Conservation (phyloP, 2,113 vertebrate genomes). For the Campylorhamphus procurvoides region DNA sequence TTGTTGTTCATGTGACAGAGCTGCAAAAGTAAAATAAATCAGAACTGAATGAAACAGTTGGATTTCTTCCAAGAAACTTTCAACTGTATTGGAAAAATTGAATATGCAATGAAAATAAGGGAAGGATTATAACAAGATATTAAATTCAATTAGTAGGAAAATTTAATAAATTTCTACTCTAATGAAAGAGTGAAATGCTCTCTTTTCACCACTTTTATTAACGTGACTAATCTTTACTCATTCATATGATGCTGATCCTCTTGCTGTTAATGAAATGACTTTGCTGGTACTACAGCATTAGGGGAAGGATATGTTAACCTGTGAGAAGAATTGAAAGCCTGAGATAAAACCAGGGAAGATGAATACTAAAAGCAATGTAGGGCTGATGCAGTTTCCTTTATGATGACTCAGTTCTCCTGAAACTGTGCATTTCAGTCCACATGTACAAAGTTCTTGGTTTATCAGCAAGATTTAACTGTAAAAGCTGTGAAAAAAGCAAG, state of each 20-base stretch:
- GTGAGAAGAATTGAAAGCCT: background rate
- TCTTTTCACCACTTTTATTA: background rate
- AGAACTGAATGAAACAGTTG: background rate
- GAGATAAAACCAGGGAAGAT: background rate
- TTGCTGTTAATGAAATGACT: background rate
- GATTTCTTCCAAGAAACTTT: background rate
- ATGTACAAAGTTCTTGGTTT: fast-evolving
- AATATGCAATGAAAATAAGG: background rate
- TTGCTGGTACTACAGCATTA: background rate
- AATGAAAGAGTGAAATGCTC: background rate
- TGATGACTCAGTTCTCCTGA: background rate
- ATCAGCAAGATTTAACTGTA: background rate
- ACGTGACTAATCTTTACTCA: background rate
- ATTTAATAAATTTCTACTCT: background rate
- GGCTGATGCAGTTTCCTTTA: background rate
- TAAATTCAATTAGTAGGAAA: background rate
- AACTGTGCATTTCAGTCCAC: background rate
- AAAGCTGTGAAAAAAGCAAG: background rate
- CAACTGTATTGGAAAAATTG: background rate
- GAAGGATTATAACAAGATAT: background rate
- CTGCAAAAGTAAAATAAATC: background rate
- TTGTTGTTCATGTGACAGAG: background rate
- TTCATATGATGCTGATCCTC: background rate
- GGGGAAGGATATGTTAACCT: background rate
- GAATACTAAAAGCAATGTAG: background rate